Evolutionary conservation across 2,888 invertebrate genomes (phyloP), one percentile per base, ranked within the genome.

Genomic region (Drosophila pegasa): DNA sequence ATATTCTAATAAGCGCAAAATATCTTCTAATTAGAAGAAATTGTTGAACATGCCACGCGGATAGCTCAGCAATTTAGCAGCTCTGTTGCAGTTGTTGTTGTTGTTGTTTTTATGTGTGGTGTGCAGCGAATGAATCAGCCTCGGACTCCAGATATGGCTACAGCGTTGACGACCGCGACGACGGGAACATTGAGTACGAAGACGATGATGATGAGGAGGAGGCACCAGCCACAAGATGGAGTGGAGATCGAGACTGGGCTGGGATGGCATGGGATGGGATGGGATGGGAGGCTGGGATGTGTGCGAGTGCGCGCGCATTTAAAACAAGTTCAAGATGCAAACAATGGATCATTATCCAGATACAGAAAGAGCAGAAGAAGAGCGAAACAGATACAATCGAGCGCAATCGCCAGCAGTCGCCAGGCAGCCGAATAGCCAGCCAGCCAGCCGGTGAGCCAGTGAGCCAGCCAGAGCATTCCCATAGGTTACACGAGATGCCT

Each of bases 321-420:
- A 88, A 89, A 90, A 89, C 91, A 90, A 91, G 90, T 89, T 90
- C 89, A 90, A 87, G 87, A 90, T 91, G 88, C 91, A 89, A 91
- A 90, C 90, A 90, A 90, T 90, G 90, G 90, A 90, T 90, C 90
- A 91, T 90, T 90, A 90, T 91, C 90, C 89, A 77, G 75, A 66
- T 76, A 83, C 90, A 78, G 83, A 81, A 80, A 79, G 73, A 79
- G 73, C 78, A 87, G 72, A 72, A 65, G 73, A 80, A 65, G 57
- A 66, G 60, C 76, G 77, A 48, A 78, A 54, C 74, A 88, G 84
- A 84, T 88, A 87, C 89, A 87, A 87, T 84, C 89, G 85, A 88
- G 73, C 78, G 80, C 87, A 86, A 74, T 82, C 79, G 75, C 74
- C 74, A 79, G 72, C 64, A 58, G 61, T 43, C 37, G 50, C 55